A percentile compares a stretch with the other conserved stretches of the same genome.
phyloP scores from a whole-genome alignment of 2,888 invertebrate species.

The Eristalis intricaria region DNA sequence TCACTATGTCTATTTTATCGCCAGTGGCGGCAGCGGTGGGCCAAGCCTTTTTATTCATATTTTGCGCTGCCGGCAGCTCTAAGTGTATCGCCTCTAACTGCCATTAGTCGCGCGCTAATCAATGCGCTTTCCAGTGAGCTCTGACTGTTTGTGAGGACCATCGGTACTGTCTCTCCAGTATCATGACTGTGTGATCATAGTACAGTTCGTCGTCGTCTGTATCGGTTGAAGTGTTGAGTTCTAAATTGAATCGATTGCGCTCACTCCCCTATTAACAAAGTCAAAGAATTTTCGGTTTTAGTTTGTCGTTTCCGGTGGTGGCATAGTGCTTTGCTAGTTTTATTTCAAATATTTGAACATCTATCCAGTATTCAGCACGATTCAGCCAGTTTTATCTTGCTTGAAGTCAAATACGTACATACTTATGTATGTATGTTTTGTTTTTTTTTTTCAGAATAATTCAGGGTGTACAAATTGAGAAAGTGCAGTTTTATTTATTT shows the following conservation, averaged over 20 bases:
- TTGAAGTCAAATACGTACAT: not conserved
- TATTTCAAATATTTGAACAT: not conserved
- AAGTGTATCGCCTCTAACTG: conserved; percentile 23
- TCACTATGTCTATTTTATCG: not conserved
- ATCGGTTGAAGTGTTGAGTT: conserved; percentile 1
- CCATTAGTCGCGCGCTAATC: conserved; percentile 41
- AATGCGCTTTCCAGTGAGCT: conserved; percentile 49
- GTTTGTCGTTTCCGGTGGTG: conserved; percentile 34
- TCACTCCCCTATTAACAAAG: not conserved
- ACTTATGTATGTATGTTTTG: not conserved
- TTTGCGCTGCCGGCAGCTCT: conserved; percentile 53
- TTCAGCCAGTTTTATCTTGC: not conserved
- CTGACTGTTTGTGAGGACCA: conserved; percentile 35
- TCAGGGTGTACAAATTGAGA: not conserved
- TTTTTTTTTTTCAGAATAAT: not conserved
- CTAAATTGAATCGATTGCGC: not conserved
- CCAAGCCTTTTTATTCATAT: conserved; percentile 51
- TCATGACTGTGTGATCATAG: conserved; percentile 53
- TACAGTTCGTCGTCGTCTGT: conserved; percentile 32
- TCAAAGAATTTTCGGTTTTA: not conserved
- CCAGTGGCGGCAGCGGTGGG: conserved; percentile 33
- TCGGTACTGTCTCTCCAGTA: conserved; percentile 36
- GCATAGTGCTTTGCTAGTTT: not conserved
- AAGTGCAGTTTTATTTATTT: not conserved
- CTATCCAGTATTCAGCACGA: not conserved